Conservation (phyloP, 1,140 invertebrate species). For the Drosophila lowei region DNA sequence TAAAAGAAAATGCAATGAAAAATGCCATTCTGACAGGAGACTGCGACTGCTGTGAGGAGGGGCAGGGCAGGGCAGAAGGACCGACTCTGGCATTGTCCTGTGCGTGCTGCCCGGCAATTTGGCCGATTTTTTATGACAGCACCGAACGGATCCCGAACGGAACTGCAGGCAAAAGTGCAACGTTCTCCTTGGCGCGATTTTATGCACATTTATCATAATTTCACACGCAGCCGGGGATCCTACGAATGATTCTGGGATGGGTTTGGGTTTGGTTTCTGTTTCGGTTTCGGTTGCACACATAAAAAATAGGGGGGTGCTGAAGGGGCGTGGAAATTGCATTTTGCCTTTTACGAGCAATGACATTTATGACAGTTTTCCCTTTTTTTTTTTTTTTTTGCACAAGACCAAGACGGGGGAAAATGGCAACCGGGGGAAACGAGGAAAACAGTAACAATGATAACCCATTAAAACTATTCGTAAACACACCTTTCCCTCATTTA, state of each 20-base stretch:
- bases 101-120: slow-evolving; percentile 74
- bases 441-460: slow-evolving; percentile 66
- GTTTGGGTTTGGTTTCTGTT: slow-evolving; percentile 32
- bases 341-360: slow-evolving; percentile 78
- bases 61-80: neutral
- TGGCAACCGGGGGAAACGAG: slow-evolving; percentile 26
- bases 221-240: slow-evolving; percentile 73
- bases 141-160: slow-evolving; percentile 32
- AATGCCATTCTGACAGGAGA: slow-evolving; percentile 57
- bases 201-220: slow-evolving; percentile 82
- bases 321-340: slow-evolving; percentile 72
- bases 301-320: slow-evolving; percentile 59
- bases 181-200: slow-evolving; percentile 70
- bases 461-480: slow-evolving; percentile 79
- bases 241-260: slow-evolving; percentile 43
- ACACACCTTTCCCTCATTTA: slow-evolving; percentile 55
- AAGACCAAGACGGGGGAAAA: slow-evolving; percentile 11
- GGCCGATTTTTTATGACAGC: slow-evolving; percentile 72
- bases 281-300: slow-evolving; percentile 60
- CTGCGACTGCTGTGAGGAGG: slow-evolving; percentile 2
- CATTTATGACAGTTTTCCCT: slow-evolving; percentile 71
- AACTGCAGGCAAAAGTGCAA: slow-evolving; percentile 55
- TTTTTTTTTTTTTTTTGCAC: neutral
- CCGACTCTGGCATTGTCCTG: slow-evolving; percentile 57
- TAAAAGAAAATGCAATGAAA: slow-evolving; percentile 81